These are phyloP conservation scores for Erithacus rubecula DNA, from an alignment of 2,797 vertebrate genomes.

Conservation along the genomic window DNA sequence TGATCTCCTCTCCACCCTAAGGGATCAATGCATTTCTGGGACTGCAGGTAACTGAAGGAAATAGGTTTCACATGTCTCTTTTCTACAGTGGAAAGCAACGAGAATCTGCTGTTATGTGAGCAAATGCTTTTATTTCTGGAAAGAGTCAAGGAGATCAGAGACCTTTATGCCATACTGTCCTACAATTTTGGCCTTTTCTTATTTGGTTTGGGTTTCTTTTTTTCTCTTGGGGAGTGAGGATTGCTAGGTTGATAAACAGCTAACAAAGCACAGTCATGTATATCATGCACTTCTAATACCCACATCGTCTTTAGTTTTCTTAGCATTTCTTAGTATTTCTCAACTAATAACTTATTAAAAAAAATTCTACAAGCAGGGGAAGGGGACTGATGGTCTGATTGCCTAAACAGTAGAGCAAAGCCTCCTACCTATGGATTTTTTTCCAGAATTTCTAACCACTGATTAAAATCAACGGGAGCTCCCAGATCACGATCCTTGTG, in stretches of 20 bases:
- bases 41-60: background rate
- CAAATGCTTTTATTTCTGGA: background rate
- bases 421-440: background rate
- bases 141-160: background rate
- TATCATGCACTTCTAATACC: background rate
- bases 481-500: background rate
- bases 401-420: background rate
- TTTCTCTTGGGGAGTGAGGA: rapidly evolving
- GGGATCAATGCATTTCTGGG: background rate
- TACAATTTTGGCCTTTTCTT: background rate
- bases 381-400: background rate
- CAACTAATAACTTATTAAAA: background rate
- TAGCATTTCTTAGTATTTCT: background rate
- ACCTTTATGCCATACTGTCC: background rate
- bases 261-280: background rate
- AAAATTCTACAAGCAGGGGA: background rate
- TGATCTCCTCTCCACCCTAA: background rate
- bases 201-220: background rate
- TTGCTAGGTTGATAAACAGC: background rate
- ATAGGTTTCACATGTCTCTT: background rate
- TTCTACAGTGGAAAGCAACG: background rate
- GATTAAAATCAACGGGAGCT: background rate
- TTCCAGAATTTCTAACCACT: background rate
- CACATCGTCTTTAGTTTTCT: background rate
- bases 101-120: background rate